A percentile compares a stretch with the other conserved stretches of the same genome.
phyloP scores from a whole-genome alignment of 2,888 invertebrate genomes.

The Nymphalis c-album region DNA sequence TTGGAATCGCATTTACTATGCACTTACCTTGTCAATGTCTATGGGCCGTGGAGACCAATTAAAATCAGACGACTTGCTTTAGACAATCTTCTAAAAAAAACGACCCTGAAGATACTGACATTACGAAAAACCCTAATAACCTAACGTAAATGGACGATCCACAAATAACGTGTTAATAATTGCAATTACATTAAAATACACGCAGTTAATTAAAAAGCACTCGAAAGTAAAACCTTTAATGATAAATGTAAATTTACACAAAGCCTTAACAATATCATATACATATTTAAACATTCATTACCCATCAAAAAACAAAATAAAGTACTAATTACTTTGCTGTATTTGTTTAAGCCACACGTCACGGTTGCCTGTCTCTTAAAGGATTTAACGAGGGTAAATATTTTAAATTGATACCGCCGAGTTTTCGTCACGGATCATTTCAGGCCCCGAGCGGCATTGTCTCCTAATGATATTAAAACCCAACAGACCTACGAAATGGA shows the following conservation, averaged over 20 bases:
- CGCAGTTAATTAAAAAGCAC: slow-evolving; percentile 5
- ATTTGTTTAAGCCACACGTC: slow-evolving; percentile 44
- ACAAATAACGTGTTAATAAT: too few species aligned
- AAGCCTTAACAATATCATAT: slow-evolving; percentile 10
- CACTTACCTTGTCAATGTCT: too few species aligned
- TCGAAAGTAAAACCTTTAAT: too few species aligned
- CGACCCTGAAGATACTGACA: too few species aligned
- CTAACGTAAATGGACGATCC: too few species aligned
- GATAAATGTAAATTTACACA: neutral
- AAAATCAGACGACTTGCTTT: too few species aligned
- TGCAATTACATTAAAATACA: neutral
- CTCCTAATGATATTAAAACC: slow-evolving; percentile 66
- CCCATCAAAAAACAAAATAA: slow-evolving; percentile 25
- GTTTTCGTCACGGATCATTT: slow-evolving; percentile 72
- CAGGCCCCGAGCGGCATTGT: slow-evolving; percentile 57
- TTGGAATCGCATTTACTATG: too few species aligned
- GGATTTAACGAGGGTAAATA: slow-evolving; percentile 65
- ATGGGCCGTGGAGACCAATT: too few species aligned
- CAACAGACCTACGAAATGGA: slow-evolving; percentile 56
- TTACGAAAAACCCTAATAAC: too few species aligned
- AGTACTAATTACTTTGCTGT: slow-evolving; percentile 40
- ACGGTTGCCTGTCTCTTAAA: slow-evolving; percentile 53
- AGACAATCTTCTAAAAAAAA: too few species aligned
- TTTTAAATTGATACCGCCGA: slow-evolving; percentile 71
- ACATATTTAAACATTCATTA: slow-evolving; percentile 30